Conservation (phyloP, 2,888 invertebrate species). For the Drosophila mulleri region DNA sequence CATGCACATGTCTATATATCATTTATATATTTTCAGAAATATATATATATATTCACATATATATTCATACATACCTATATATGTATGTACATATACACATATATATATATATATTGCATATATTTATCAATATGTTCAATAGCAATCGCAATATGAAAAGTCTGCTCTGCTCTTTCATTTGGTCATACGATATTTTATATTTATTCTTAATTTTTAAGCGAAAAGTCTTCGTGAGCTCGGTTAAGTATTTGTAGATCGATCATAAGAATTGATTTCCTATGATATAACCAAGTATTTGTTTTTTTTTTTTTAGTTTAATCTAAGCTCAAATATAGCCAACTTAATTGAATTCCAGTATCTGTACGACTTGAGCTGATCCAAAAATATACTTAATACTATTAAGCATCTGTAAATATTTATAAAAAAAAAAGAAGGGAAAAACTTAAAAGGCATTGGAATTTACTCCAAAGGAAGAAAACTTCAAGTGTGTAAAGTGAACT, state of each 20-base stretch:
- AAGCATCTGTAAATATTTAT: not conserved
- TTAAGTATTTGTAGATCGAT: not conserved
- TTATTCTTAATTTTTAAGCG: not conserved
- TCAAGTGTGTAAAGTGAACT: not conserved
- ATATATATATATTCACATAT: not conserved
- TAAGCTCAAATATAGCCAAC: not conserved
- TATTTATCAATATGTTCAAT: not conserved
- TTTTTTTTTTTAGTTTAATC: not conserved
- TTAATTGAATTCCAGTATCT: slow-evolving; percentile 1
- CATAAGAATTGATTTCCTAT: not conserved
- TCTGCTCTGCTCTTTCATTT: not conserved
- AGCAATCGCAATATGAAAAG: not conserved
- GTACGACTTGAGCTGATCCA: not conserved
- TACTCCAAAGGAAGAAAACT: not conserved
- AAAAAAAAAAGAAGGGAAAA: not conserved
- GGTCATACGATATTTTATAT: not conserved
- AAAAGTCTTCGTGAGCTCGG: not conserved
- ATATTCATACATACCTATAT: not conserved
- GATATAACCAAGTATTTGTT: not conserved
- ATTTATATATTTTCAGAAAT: not conserved
- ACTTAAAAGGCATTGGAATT: not conserved
- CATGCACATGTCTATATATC: not conserved
- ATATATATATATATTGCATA: not conserved
- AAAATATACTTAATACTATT: not conserved
- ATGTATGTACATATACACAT: not conserved